Evolutionary conservation across 1,140 invertebrate species (phyloP).

Genomic region (Cotesia chilonis): DNA sequence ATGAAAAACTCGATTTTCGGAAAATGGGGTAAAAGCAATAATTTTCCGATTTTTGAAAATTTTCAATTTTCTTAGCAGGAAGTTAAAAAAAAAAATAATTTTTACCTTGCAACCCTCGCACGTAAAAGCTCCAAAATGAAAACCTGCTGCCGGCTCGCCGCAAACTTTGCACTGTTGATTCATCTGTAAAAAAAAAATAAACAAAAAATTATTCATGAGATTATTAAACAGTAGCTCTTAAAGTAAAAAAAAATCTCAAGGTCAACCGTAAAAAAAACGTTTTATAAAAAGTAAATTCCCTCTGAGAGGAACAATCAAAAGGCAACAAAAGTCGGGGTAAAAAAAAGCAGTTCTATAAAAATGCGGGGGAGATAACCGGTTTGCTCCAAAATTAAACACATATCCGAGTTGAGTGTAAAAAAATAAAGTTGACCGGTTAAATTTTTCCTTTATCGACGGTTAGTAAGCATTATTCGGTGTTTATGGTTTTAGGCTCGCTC

Average conservation of each 20-base stretch:
- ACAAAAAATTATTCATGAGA: conserved; percentile 51
- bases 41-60: too few relatives aligned
- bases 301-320: conserved; percentile 9
- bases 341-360: background rate
- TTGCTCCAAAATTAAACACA: conserved; percentile 17
- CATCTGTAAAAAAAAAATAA: conserved; percentile 68
- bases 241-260: conserved; percentile 17
- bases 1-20: too few relatives aligned
- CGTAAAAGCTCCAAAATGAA: conserved; percentile 90
- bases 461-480: too few relatives aligned
- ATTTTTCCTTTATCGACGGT: too few relatives aligned
- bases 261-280: conserved; percentile 4
- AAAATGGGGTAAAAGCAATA: too few relatives aligned
- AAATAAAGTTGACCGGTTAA: too few relatives aligned
- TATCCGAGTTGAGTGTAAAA: too few relatives aligned
- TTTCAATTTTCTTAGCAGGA: too few relatives aligned
- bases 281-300: conserved; percentile 15
- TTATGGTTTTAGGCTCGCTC: too few relatives aligned
- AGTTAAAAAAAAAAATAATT: conserved; percentile 15
- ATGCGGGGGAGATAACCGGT: conserved; percentile 44
- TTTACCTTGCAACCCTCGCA: conserved; percentile 91
- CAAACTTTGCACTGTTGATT: conserved; percentile 86
- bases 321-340: background rate
- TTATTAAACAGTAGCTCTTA: conserved; percentile 34
- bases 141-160: conserved; percentile 85